Base-by-base conservation (phyloP, 1,140 invertebrate species). In the Chironomus striatipennis region DNA sequence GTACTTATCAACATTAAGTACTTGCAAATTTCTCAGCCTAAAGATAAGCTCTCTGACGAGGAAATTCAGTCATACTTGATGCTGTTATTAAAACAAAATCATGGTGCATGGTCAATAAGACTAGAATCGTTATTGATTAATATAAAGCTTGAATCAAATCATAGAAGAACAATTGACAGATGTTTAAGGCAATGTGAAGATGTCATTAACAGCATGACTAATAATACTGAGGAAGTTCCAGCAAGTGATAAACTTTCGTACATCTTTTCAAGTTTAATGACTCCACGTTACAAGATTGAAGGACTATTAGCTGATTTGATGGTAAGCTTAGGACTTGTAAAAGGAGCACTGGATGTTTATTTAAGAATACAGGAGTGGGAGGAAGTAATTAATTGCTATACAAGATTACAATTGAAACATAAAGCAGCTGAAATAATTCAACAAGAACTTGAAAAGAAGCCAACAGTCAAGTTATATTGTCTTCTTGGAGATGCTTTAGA, bases 311-410 rank as follows among this genome's bases (percentile, higher is more conserved):
- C 92, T 1, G 88, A 93, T 77, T 76, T 96, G 20, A 87, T 96
- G 78, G 78, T 94, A 0, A 90, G 89, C 77, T 79, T 98, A 42
- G 95, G 95, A 34, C 85, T 93, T 75, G 86, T 91, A 0, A 96
- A 96, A 80, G 89, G 88, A 34, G 96, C 96, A 42, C 84, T 98
- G 15, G 93, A 97, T 77, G 84, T 96, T 43, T 98, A 90, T 82
- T 84, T 92, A 20, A 84, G 88, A 73, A 84, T 97, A 9, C 85
- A 93, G 76, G 82, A 93, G n/a, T 98, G 96, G 96, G 93, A 98
- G 77, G 90, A 97, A 80, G 93, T 96, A 17, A 94, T 98, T 76
- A 85, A 87, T 1, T 98, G 96, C 84, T 98, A 98, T 79, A 92
- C 92, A 65, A 84, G 88, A 76, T 82, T 98, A 67, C 88, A 94